Base-by-base conservation (phyloP, 1,140 invertebrate genomes). In the Macrocentrus cingulum region DNA sequence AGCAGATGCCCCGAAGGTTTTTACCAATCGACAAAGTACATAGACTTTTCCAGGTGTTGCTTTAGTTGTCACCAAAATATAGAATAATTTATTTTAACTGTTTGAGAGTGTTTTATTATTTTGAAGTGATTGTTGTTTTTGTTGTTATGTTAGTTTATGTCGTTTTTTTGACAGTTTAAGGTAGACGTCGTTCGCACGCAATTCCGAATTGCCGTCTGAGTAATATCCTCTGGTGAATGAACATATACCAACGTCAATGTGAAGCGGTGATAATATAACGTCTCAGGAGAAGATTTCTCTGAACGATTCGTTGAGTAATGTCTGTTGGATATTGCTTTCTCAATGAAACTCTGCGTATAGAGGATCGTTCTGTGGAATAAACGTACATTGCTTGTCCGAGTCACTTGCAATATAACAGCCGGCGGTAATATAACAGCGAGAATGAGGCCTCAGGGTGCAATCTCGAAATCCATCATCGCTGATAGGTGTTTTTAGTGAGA, bases 371-470 rank as follows among this genome's bases (percentile, higher is more conserved):
- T 42, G 41, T 16, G 18, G 41, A 5, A 42, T n/a, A 42, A 42
- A 42, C 41, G 41, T 42, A 7, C n/a, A 42, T 16, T 18, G n/a
- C 41, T 16, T 42, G 41, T 42, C 41, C 41, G 15, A 42, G 41
- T 42, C 41, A n/a, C 41, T 18, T 18, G 41, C 25, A 29, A 29
- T 29, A 29, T 42, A 18, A 16, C n/a, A 42, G 41, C 20, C 41
- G 7, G 15, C 9, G 4, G 41, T 9, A 29, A 29, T 29, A 29
- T 42, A 18, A 16, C 18, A 42, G 41, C 20, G 16, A 42, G n/a
- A 39, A 42, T 18, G 41, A 42, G n/a, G 41, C 41, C 41, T 42
- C 41, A 13, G 41, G 41, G 41, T 42, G 41, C 20, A 42, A 42
- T 42, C 41, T 5, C 41, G 20, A 42, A 42, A 42, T 42, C 41